A percentile compares a stretch with the other conserved stretches of the same genome.
Evolutionary conservation across 2,797 vertebrate species (phyloP).

Genomic region (Xenentodon cancila): DNA sequence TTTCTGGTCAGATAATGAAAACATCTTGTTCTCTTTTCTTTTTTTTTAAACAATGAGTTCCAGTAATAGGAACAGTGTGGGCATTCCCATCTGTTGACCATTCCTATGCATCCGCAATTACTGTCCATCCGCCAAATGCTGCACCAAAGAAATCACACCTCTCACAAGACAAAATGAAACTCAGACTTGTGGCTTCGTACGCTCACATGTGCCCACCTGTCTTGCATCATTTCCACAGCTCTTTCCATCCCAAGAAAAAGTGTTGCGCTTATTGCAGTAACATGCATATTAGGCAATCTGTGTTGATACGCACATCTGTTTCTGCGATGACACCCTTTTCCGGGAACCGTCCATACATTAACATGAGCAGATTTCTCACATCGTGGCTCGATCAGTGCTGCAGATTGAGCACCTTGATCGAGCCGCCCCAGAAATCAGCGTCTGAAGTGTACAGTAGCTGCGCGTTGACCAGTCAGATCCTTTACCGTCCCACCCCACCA

Average conservation of each 20-base stretch:
- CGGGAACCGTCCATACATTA: conserved; percentile 64
- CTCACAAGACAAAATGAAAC: conserved; percentile 38
- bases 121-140: conserved; percentile 40
- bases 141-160: conserved; percentile 45
- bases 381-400: no score
- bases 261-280: conserved; percentile 76
- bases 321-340: conserved; percentile 73
- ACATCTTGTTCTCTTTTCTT: conserved; percentile 52
- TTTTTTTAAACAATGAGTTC: conserved; percentile 59
- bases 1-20: conserved; percentile 51
- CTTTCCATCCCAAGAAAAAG: conserved; percentile 64
- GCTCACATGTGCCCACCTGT: conserved; percentile 67
- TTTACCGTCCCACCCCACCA: no score
- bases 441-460: conserved; percentile 72
- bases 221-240: conserved; percentile 71
- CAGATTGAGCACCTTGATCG: no score
- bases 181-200: conserved; percentile 39
- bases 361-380: conserved; percentile 63
- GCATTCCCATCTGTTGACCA: conserved; percentile 74
- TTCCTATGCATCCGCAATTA: conserved; percentile 48
- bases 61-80: conserved; percentile 56
- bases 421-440: conserved; percentile 43
- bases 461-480: conserved; percentile 11
- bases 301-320: conserved; percentile 79
- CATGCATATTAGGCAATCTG: conserved; percentile 75